Percentiles rank a stretch among this genome's conserved stretches.
These are phyloP conservation scores for Oncopodura yosiiana DNA, from an alignment of 1,140 invertebrate genomes.

Conservation along the genomic window DNA sequence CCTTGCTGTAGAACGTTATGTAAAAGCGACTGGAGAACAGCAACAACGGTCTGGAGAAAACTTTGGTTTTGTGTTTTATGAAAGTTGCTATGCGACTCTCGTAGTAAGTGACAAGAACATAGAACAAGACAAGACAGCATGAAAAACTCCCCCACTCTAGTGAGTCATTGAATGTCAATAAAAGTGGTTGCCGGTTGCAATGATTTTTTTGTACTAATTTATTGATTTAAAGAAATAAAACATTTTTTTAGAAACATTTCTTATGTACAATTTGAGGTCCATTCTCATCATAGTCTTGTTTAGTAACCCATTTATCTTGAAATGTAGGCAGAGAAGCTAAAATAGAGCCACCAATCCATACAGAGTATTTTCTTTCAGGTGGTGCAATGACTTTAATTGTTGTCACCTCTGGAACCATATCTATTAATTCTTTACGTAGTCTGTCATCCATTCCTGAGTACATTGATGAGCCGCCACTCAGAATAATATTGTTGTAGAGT, in stretches of 20 bases:
- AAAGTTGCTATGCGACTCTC: too few relatives aligned
- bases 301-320: constrained; percentile 49
- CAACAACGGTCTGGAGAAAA: too few relatives aligned
- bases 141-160: too few relatives aligned
- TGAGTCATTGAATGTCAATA: neutral
- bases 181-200: too few relatives aligned
- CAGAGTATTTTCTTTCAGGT: constrained; percentile 52
- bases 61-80: too few relatives aligned
- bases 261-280: constrained; percentile 49
- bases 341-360: constrained; percentile 49
- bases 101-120: too few relatives aligned
- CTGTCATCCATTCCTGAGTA: constrained; percentile 47
- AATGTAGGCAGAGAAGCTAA: constrained; percentile 47
- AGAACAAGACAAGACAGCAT: too few relatives aligned
- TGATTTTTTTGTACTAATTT: too few relatives aligned
- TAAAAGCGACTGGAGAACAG: too few relatives aligned
- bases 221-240: too few relatives aligned
- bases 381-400: constrained; percentile 53
- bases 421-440: constrained; percentile 48
- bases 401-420: constrained; percentile 46
- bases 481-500: constrained; percentile 47
- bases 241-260: too few relatives aligned
- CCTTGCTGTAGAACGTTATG: too few relatives aligned
- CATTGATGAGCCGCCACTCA: constrained; percentile 52
- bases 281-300: constrained; percentile 51